Conservation (phyloP, 1,140 invertebrate species). For the Brachionus manjavacas region DNA sequence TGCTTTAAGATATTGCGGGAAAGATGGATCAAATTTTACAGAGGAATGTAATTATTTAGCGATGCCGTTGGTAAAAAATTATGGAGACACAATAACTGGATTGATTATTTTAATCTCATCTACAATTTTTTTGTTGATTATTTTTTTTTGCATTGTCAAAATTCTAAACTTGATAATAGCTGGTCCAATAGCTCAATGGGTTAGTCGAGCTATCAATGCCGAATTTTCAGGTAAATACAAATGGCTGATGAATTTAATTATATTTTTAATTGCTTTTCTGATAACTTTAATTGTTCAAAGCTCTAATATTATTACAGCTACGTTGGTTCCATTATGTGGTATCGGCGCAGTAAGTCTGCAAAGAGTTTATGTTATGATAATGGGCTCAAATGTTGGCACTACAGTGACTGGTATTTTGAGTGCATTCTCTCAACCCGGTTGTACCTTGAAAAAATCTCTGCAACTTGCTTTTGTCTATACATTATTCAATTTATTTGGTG, state of each 20-base stretch:
- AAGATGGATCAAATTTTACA: conserved; percentile 44
- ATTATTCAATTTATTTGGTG: conserved; percentile 64
- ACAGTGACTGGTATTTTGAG: conserved; percentile 63
- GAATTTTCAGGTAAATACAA: conserved; percentile 58
- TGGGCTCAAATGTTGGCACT: conserved; percentile 66
- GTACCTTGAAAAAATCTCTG: conserved; percentile 55
- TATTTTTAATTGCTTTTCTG: conserved; percentile 56
- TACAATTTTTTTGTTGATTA: not conserved
- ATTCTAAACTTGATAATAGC: not conserved
- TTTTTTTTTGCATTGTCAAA: conserved; percentile 24
- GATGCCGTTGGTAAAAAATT: not conserved
- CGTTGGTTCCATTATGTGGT: conserved; percentile 65
- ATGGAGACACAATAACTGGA: not conserved
- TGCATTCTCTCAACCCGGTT: conserved; percentile 57
- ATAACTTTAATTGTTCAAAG: conserved; percentile 65
- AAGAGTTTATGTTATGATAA: conserved; percentile 63
- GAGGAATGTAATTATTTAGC: conserved; percentile 45
- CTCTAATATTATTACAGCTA: conserved; percentile 65
- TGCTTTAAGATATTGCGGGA: not conserved
- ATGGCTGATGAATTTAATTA: conserved; percentile 60
- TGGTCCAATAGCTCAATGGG: conserved; percentile 59
- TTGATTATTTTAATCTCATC: conserved; percentile 4
- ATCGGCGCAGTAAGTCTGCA: conserved; percentile 63
- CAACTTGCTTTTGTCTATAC: conserved; percentile 65
- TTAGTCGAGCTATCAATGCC: conserved; percentile 62